These are phyloP conservation scores for Salticus scenicus DNA, from an alignment of 2,888 invertebrate species.

Conservation along the genomic window DNA sequence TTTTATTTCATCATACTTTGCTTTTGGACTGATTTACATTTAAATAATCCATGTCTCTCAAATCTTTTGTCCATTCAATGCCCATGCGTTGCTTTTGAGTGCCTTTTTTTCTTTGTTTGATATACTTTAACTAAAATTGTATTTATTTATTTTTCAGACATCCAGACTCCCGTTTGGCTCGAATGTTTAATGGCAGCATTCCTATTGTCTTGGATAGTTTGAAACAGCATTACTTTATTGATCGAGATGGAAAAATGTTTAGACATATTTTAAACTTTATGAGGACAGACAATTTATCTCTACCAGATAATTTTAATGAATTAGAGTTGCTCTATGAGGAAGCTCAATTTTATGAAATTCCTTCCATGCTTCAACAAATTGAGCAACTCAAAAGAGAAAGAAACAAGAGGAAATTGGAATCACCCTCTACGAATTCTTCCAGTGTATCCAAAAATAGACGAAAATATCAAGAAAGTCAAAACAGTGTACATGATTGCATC, in stretches of 20 bases:
- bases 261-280: constrained; percentile 97
- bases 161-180: constrained; percentile 92
- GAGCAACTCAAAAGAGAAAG: constrained; percentile 69
- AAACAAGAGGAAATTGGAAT: constrained; percentile 55
- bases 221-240: constrained; percentile 99
- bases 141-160: constrained; percentile 81
- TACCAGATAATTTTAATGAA: constrained; percentile 91
- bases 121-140: too few species aligned
- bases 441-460: constrained; percentile 50
- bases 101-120: too few species aligned
- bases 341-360: constrained; percentile 91
- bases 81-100: too few species aligned
- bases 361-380: constrained; percentile 76
- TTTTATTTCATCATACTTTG: too few species aligned
- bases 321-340: constrained; percentile 91
- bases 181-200: constrained; percentile 95
- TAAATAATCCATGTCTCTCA: too few species aligned
- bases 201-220: constrained; percentile 96
- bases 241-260: constrained; percentile 98
- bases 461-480: constrained; percentile 50
- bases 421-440: constrained; percentile 28
- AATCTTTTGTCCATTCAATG: too few species aligned
- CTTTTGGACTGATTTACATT: too few species aligned
- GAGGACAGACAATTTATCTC: constrained; percentile 89
- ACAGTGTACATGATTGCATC: constrained; percentile 44